phyloP scores from a whole-genome alignment of 2,888 invertebrate species.

The Tribolium freemani region DNA sequence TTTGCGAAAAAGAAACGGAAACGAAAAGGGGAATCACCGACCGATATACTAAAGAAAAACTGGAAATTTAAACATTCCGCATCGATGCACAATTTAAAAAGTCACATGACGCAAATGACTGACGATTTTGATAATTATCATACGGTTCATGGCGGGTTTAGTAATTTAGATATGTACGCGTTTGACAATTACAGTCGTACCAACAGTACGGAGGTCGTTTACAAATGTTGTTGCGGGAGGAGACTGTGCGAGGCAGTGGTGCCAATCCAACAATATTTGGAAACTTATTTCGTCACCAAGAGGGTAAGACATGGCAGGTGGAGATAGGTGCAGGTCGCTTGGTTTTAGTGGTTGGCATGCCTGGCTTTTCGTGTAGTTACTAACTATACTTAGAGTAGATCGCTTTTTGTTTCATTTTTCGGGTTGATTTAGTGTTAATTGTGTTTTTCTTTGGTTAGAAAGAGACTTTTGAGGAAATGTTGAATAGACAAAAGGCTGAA shows the following conservation, averaged over 20 bases:
- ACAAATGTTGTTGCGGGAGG: conserved; percentile 61
- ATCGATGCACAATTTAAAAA: conserved; percentile 64
- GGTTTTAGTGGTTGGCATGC: conserved; percentile 13
- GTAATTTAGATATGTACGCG: conserved; percentile 14
- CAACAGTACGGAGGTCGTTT: conserved; percentile 48
- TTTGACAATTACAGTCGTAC: conserved; percentile 10
- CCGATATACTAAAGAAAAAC: conserved; percentile 57
- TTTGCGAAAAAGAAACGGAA: neutral
- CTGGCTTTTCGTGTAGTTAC: conserved; percentile 26
- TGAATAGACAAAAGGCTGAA: conserved; percentile 71
- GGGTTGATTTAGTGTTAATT: conserved; percentile 4
- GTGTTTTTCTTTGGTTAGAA: conserved; percentile 59
- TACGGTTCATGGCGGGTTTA: conserved; percentile 64
- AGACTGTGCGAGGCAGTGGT: conserved; percentile 60
- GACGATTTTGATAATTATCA: conserved; percentile 62
- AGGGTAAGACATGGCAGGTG: conserved; percentile 60
- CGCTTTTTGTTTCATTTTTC: conserved; percentile 22
- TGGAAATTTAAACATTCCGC: conserved; percentile 66
- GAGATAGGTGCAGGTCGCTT: conserved; percentile 21
- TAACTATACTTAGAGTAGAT: conserved; percentile 3
- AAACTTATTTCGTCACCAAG: conserved; percentile 63
- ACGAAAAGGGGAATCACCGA: conserved; percentile 50
- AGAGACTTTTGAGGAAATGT: conserved; percentile 68
- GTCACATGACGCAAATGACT: conserved; percentile 2
- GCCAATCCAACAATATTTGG: conserved; percentile 66